Evolutionary conservation across 2,888 invertebrate species (phyloP).

Genomic region (Pharmacophagus antenor): DNA sequence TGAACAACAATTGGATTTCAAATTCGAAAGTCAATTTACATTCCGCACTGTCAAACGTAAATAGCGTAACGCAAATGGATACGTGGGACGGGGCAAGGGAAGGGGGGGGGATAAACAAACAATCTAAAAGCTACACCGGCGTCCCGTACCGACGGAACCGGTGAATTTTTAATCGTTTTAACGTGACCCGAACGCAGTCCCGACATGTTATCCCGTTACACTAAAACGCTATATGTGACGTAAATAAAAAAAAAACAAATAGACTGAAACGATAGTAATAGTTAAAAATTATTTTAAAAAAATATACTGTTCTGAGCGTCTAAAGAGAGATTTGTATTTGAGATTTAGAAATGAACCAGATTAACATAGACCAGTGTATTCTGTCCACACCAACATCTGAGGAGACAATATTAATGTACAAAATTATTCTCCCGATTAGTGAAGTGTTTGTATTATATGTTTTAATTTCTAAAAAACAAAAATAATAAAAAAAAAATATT

Average conservation of each 20-base stretch:
- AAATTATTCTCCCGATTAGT: too few relatives aligned
- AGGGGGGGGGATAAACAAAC: conserved; percentile 22
- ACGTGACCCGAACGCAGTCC: not conserved
- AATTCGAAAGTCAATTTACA: conserved; percentile 12
- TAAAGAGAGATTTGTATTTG: too few relatives aligned
- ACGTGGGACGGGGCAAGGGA: too few relatives aligned
- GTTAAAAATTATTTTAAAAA: not conserved
- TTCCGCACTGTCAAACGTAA: conserved; percentile 21
- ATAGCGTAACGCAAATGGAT: conserved; percentile 15
- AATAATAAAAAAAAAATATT: too few relatives aligned
- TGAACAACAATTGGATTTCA: conserved; percentile 11
- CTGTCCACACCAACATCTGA: too few relatives aligned
- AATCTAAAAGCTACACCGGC: conserved; percentile 20
- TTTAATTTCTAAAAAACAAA: too few relatives aligned
- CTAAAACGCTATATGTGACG: conserved; percentile 5
- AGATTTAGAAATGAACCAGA: too few relatives aligned
- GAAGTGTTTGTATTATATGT: too few relatives aligned
- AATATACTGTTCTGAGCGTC: not conserved
- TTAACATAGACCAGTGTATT: too few relatives aligned
- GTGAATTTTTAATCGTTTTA: conserved; percentile 23
- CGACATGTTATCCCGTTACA: not conserved
- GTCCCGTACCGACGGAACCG: conserved; percentile 7
- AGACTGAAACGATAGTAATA: not conserved
- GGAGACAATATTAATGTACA: too few relatives aligned
- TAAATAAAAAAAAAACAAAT: conserved; percentile 7